Evolutionary conservation across 2,113 vertebrate genomes (phyloP), one percentile per base, ranked within the genome.

Genomic region (Lycaon pictus): DNA sequence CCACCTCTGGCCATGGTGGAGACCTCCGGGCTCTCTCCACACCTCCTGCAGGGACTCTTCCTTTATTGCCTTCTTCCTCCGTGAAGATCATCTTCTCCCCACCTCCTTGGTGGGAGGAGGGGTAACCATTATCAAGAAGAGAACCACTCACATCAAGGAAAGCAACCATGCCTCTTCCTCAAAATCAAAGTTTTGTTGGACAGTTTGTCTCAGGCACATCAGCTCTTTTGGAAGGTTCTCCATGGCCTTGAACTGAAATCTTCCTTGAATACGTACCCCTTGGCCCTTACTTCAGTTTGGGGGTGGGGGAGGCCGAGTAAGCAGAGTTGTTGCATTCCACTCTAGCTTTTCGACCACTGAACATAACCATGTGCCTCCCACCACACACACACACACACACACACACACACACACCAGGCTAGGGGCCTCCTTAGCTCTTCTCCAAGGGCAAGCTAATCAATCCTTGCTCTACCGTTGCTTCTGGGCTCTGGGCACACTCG

Each of bases 1-100:
- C 17, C 0, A 23, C 22, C 56, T 55, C 37, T 23, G 2, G 5
- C 25, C 0, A 0, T 13, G 16, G 16, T 3, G 23, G 65, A 16
- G 8, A 3, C 10, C 32, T 55, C 43, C 3, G 2, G 60, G 60
- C 11, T 62, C n/a, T 16, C 20, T 51, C 27, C 16, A 3, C 16
- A 11, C 0, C 1, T 43, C 29, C 27, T 19, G n/a, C 1, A n/a
- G 56, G 20, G 11, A 5, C 13, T 12, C 22, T 35, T 29, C 53
- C 27, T 25, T 32, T 1, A 20, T 3, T 9, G 72, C 32, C 63
- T 90, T 22, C 56, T 65, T 65, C 11, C 69, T 74, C 29, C 19
- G 22, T n/a, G 67, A 3, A 63, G 25, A 20, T 6, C 43, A 4
- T 82, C 4, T 2, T 10, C 2, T 67, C 23, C 9, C n/a, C 20